Conservation (phyloP, 2,888 invertebrate genomes). For the Melanchra persicariae region DNA sequence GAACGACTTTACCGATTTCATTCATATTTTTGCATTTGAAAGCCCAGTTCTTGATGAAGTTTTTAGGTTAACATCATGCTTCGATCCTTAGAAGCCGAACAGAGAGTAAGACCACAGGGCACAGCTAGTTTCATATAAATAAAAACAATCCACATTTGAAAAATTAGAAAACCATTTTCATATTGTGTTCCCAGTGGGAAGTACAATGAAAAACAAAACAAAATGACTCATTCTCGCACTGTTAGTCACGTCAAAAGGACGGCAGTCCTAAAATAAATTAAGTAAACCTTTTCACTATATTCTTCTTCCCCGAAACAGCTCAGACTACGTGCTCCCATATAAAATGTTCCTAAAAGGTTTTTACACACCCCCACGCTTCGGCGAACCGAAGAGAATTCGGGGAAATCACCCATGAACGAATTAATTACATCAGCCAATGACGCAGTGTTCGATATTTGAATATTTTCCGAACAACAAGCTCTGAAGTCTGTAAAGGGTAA, state of each 20-base stretch:
- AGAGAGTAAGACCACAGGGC: accelerated
- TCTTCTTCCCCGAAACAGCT: no score
- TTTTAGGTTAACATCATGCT: no score
- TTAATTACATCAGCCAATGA: conserved; percentile 62
- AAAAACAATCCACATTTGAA: no score
- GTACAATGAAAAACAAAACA: not conserved
- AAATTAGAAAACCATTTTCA: not conserved
- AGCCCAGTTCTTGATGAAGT: no score
- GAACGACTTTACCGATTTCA: no score
- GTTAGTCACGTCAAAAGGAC: not conserved
- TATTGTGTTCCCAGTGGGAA: not conserved
- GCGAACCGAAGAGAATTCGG: conserved; percentile 48
- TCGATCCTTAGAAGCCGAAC: no score
- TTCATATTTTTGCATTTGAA: no score
- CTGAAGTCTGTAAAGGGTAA: conserved; percentile 26
- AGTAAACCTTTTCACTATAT: no score
- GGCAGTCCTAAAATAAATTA: not conserved
- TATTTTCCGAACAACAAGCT: conserved; percentile 36
- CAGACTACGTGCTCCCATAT: not conserved
- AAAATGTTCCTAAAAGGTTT: conserved; percentile 3
- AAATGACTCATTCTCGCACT: not conserved
- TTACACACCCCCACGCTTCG: conserved; percentile 32
- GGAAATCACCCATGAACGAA: conserved; percentile 51
- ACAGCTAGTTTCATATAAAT: no score
- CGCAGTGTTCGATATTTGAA: conserved; percentile 46